Percentiles rank a stretch among this genome's conserved stretches.
Conservation (phyloP, 37 sponge, comb jelly and placozoan species). For the Amphimedon queenslandica region DNA sequence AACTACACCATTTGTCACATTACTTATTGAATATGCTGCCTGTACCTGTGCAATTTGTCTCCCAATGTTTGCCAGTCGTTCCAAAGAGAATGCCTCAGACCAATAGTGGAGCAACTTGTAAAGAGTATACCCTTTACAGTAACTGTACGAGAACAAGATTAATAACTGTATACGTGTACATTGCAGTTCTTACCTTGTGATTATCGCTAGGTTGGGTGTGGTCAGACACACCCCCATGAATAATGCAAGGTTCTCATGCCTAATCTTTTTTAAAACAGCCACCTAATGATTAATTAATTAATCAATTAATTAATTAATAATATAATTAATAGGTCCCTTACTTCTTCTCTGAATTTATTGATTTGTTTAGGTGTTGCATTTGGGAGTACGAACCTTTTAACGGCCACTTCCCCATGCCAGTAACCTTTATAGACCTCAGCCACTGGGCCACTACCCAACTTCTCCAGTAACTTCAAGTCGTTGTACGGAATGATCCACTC, state of each 20-base stretch:
- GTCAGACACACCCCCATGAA: conserved; percentile 91
- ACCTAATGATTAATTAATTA: conserved; percentile 18
- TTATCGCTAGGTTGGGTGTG: conserved; percentile 83
- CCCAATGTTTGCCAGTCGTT: conserved; percentile 42
- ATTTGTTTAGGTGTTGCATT: conserved; percentile 77
- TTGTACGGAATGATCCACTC: conserved; percentile 92
- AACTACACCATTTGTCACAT: no score
- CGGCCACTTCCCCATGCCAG: conserved; percentile 95
- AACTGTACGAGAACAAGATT: conserved; percentile 26
- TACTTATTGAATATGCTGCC: no score
- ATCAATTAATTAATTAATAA: background rate
- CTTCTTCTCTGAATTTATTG: conserved; percentile 75
- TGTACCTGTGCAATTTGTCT: conserved; percentile 58
- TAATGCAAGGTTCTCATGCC: conserved; percentile 91
- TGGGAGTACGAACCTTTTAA: conserved; percentile 70
- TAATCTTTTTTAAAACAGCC: conserved; percentile 65
- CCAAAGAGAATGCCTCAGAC: conserved; percentile 43
- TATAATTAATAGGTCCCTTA: background rate
- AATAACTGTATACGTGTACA: background rate
- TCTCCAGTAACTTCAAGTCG: conserved; percentile 50
- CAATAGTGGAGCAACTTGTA: conserved; percentile 66
- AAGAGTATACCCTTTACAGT: conserved; percentile 49
- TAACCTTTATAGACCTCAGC: conserved; percentile 66
- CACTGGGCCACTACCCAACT: conserved; percentile 38
- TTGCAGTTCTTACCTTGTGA: conserved; percentile 92